Evolutionary conservation across 2,888 invertebrate species (phyloP).

Genomic region (Eurytoma californica): DNA sequence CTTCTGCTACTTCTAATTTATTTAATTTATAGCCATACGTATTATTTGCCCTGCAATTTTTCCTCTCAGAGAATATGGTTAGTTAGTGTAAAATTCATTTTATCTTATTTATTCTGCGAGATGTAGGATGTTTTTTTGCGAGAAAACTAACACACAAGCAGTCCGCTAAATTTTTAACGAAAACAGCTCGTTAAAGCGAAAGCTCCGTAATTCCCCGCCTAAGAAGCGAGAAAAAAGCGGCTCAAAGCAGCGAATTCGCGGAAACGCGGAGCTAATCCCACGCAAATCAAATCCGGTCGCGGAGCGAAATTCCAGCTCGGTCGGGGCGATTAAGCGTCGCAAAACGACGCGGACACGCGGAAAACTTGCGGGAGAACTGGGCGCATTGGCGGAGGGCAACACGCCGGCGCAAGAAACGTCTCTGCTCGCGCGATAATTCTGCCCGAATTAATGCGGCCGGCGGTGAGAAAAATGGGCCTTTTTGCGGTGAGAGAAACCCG

Average conservation of each 20-base stretch:
- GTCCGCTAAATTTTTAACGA: too few species aligned
- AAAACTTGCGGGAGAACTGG: neutral
- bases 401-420: conserved; percentile 1
- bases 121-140: too few species aligned
- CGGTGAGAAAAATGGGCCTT: conserved; percentile 10
- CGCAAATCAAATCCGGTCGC: neutral
- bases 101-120: too few species aligned
- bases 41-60: too few species aligned
- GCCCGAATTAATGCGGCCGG: conserved; percentile 4
- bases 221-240: too few species aligned
- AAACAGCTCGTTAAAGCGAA: too few species aligned
- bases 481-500: neutral
- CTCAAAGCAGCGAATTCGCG: neutral
- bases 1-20: too few species aligned
- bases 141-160: too few species aligned
- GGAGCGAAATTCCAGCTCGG: neutral
- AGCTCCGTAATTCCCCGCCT: too few species aligned
- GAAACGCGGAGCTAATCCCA: neutral
- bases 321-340: neutral
- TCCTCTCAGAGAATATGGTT: too few species aligned
- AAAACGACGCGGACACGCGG: neutral
- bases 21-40: too few species aligned
- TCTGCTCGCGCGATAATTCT: conserved; percentile 9
- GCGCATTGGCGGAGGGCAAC: neutral
- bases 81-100: too few species aligned